A percentile compares a stretch with the other conserved stretches of the same genome.
Evolutionary conservation across 2,113 vertebrate genomes (phyloP).

Genomic region (Corythaeola cristata): DNA sequence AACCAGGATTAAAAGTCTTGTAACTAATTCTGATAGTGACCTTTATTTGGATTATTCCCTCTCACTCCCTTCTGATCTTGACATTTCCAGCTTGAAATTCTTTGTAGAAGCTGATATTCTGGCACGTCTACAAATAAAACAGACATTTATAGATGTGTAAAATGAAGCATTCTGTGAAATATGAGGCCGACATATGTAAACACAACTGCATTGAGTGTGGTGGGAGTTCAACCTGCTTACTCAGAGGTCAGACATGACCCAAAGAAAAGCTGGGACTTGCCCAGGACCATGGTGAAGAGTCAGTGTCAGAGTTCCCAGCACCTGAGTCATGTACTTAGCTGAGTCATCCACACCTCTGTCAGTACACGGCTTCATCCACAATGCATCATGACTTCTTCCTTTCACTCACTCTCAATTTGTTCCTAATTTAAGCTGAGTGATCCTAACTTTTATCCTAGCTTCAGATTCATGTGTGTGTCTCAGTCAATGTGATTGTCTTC

Average conservation of each 20-base stretch:
- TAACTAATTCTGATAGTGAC: background rate
- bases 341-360: conserved; percentile 20
- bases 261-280: conserved; percentile 11
- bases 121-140: background rate
- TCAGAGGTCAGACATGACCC: background rate
- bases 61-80: background rate
- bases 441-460: background rate
- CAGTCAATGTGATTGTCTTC: background rate
- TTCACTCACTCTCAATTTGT: background rate
- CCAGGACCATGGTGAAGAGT: background rate
- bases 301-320: conserved; percentile 28
- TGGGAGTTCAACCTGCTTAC: conserved; percentile 13
- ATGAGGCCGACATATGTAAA: background rate
- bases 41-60: background rate
- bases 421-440: background rate
- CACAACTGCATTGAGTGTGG: background rate
- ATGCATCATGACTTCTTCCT: background rate
- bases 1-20: background rate
- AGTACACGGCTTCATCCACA: background rate
- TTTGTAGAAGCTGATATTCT: background rate
- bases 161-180: background rate
- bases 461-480: background rate
- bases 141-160: background rate
- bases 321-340: conserved; percentile 27
- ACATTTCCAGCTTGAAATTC: background rate